Evolutionary conservation across 2,797 vertebrate species (phyloP).

Genomic region (Eulemur rubriventer): DNA sequence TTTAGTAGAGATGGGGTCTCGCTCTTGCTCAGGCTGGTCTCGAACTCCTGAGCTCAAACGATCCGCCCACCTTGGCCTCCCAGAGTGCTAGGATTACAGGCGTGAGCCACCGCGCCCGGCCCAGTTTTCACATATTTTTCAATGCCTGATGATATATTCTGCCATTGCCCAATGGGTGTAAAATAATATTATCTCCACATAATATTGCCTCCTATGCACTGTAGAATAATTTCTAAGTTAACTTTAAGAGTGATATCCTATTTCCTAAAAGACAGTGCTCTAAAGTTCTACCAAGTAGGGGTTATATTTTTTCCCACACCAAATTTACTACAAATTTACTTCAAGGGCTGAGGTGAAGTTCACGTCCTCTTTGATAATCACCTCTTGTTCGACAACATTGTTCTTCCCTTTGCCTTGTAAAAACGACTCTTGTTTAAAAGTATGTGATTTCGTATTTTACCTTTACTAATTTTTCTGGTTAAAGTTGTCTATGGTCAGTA

Average conservation of each 20-base stretch:
- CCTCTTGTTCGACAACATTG: not conserved
- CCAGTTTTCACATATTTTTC: not conserved
- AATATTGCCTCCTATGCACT: not conserved
- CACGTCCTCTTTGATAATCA: not conserved
- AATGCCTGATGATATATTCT: not conserved
- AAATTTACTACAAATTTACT: not conserved
- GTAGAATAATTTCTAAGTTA: not conserved
- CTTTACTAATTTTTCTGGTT: not conserved
- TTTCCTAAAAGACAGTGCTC: not conserved
- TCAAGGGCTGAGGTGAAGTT: not conserved
- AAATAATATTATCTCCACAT: not conserved
- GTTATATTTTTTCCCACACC: not conserved
- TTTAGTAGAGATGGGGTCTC: no score
- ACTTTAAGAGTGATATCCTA: not conserved
- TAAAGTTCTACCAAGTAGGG: not conserved
- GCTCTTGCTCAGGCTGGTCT: no score
- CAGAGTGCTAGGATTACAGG: no score
- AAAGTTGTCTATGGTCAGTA: not conserved
- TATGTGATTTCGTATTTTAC: not conserved
- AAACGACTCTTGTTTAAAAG: not conserved
- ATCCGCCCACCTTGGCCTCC: no score
- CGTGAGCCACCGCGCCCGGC: no score
- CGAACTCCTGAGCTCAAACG: no score
- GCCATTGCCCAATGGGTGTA: not conserved
- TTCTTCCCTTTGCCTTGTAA: not conserved